Percentiles rank a stretch among this genome's conserved stretches.
Evolutionary conservation across 1,140 invertebrate species (phyloP).

Genomic region (Aethina tumida): DNA sequence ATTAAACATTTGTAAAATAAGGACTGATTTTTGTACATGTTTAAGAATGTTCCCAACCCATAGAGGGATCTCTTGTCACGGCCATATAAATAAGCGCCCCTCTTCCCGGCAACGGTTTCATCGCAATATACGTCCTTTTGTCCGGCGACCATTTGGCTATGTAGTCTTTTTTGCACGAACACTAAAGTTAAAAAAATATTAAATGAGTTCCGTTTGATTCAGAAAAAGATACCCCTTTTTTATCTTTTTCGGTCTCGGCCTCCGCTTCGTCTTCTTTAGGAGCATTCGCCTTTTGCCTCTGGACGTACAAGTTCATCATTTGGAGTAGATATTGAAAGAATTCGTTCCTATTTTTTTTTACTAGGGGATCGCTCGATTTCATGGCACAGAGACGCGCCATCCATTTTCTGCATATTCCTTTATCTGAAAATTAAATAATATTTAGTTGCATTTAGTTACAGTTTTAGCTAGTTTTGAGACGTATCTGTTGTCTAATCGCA

Average conservation of each 20-base stretch:
- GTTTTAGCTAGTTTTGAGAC: no score
- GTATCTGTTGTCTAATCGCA: background rate
- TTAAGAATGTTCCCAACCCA: constrained; percentile 34
- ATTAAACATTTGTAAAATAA: no score
- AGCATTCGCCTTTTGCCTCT: constrained; percentile 21
- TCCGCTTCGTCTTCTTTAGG: no score
- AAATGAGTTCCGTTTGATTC: no score
- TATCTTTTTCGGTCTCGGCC: no score
- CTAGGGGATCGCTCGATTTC: constrained; percentile 31
- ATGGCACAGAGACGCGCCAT: constrained; percentile 33
- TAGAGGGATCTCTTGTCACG: constrained; percentile 34
- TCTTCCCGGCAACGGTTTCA: constrained; percentile 37
- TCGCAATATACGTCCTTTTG: constrained; percentile 39
- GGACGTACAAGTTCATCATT: constrained; percentile 31
- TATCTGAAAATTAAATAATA: constrained; percentile 32
- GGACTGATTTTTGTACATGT: no score
- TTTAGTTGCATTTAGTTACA: no score
- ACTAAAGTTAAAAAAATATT: no score
- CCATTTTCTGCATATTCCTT: constrained; percentile 36
- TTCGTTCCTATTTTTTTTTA: constrained; percentile 39
- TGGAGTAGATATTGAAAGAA: constrained; percentile 41
- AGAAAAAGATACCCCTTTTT: no score
- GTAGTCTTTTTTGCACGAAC: no score
- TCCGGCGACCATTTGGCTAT: constrained; percentile 39
- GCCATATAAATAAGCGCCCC: constrained; percentile 43